These are phyloP conservation scores for Pipistrellus pipistrellus DNA, from an alignment of 2,797 vertebrate genomes.

Conservation along the genomic window DNA sequence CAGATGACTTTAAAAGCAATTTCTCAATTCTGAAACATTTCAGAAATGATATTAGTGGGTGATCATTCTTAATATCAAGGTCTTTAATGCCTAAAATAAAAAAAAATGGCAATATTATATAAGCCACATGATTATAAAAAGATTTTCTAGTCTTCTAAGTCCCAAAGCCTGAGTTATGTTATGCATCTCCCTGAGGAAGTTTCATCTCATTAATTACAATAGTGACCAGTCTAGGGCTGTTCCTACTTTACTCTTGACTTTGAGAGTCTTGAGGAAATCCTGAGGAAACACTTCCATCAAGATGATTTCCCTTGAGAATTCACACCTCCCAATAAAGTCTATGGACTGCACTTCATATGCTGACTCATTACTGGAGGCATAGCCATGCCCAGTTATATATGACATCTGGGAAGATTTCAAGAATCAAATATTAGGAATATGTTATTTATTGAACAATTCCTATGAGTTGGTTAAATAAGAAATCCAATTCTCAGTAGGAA, in stretches of 20 bases:
- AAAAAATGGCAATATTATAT: not conserved
- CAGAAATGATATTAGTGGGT: not conserved
- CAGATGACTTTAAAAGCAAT: not conserved
- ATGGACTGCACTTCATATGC: not conserved
- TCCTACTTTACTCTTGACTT: not conserved
- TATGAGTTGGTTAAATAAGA: slow-evolving; percentile 40
- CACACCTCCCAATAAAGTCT: not conserved
- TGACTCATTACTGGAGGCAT: not conserved
- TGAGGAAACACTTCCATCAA: slow-evolving; percentile 1
- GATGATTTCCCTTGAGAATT: not conserved
- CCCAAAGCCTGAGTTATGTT: not conserved
- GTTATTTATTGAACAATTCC: not conserved
- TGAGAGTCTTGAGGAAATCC: not conserved
- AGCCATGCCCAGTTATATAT: not conserved
- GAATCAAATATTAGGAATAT: slow-evolving; percentile 55
- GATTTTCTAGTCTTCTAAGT: not conserved
- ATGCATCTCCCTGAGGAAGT: not conserved
- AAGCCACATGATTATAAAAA: not conserved
- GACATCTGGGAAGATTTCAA: not conserved
- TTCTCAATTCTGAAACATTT: slow-evolving; percentile 1
- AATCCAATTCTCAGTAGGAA: not conserved
- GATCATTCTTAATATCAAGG: not conserved
- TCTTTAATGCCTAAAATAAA: not conserved
- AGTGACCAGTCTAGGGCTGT: not conserved
- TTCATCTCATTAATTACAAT: slow-evolving; percentile 1